A percentile compares a stretch with the other conserved stretches of the same genome.
phyloP scores from a whole-genome alignment of 2,888 invertebrate genomes.

The Pecten maximus region DNA sequence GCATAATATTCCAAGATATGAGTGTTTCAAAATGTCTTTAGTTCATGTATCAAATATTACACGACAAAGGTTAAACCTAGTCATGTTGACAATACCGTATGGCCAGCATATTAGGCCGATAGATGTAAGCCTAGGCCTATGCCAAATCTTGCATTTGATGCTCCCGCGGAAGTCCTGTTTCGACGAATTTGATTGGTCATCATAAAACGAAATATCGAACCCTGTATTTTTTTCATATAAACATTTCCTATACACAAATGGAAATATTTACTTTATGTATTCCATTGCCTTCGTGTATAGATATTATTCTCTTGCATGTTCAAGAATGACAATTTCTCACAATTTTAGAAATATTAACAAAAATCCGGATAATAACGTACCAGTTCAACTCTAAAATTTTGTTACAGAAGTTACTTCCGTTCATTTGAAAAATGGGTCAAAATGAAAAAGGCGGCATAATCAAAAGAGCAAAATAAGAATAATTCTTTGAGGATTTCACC shows the following conservation, averaged over 20 bases:
- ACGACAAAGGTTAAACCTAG: too few species aligned
- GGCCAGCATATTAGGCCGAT: too few species aligned
- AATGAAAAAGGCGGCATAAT: slow-evolving; percentile 4
- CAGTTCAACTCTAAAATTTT: not conserved
- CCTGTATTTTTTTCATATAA: not conserved
- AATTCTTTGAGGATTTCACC: not conserved
- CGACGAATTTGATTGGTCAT: not conserved
- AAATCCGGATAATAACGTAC: not conserved
- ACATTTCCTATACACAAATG: not conserved
- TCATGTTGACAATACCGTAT: too few species aligned
- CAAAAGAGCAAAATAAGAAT: not conserved
- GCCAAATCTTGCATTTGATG: not conserved
- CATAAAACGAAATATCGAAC: not conserved
- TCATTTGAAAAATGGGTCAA: not conserved
- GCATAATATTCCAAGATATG: too few species aligned
- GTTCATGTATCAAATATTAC: too few species aligned
- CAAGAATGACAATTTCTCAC: not conserved
- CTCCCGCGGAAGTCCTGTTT: not conserved
- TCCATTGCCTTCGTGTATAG: too few species aligned
- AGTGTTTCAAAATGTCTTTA: too few species aligned
- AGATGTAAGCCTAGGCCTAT: not conserved
- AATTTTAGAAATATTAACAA: not conserved
- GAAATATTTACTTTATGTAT: too few species aligned
- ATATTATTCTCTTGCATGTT: too few species aligned
- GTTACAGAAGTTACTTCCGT: not conserved